phyloP scores from a whole-genome alignment of 2,797 vertebrate species.

The Rhabdophis nuchalis region DNA sequence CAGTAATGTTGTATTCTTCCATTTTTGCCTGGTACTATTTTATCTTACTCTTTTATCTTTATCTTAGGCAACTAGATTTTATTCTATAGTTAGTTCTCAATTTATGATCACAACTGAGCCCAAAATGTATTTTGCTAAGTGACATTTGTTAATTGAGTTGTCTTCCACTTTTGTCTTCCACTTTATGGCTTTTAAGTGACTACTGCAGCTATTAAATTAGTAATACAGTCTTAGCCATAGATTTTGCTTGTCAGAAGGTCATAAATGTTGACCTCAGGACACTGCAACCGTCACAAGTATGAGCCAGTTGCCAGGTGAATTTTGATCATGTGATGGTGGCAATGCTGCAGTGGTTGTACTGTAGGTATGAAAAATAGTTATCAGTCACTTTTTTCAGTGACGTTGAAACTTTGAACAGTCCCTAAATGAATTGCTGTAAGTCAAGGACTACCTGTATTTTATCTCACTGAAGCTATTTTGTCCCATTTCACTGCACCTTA shows the following conservation, averaged over 20 bases:
- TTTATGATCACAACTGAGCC: background rate
- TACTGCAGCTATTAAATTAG: background rate
- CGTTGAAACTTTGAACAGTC: background rate
- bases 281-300: background rate
- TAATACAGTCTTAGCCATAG: background rate
- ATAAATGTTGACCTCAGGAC: background rate
- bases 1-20: background rate
- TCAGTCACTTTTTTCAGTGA: background rate
- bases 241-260: background rate
- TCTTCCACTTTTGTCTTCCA: background rate
- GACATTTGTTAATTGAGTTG: background rate
- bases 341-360: background rate
- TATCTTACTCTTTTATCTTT: background rate
- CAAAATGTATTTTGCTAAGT: background rate
- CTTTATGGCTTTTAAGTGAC: background rate
- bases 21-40: background rate
- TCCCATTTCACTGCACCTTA: background rate
- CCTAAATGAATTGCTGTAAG: background rate
- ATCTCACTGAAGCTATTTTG: background rate
- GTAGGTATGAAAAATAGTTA: background rate
- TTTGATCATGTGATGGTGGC: background rate
- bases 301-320: background rate
- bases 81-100: background rate
- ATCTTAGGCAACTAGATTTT: background rate
- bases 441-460: background rate